Evolutionary conservation across 2,113 vertebrate genomes (phyloP), one percentile per base, ranked within the genome.

Genomic region (Nestor notabilis): DNA sequence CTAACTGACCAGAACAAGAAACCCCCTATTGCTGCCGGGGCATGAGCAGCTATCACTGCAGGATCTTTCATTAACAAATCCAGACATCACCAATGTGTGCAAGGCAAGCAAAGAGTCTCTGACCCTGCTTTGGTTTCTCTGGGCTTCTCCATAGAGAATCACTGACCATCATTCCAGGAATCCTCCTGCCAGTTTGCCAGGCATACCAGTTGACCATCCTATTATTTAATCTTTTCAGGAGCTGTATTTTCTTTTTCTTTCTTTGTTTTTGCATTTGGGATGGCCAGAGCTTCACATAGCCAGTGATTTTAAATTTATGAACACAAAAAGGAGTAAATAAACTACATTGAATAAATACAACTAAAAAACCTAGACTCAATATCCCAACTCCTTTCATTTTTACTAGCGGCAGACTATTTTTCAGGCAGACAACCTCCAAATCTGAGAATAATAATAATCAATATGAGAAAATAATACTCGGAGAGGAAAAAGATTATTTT

Each of bases 371-470:
- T 90, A 53, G 50, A 74, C 20, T 95, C 76, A 83, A 29, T 56
- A 96, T 20, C 56, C 43, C 68, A 96, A 69, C 12, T 79, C 46
- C 37, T 82, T 70, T 81, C 35, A 77, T 87, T 90, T 89, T 44
- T 77, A 87, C 46, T 39, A 93, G 61, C 2, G 5, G 85, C 19
- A 89, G 47, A n/a, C 44, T 86, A 85, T 78, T 90, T 95, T 93
- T 95, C 81, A 88, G 46, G 60, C 43, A 90, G 79, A 68, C 39
- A 92, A 68, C 50, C 18, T 86, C 46, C 23, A 93, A 93, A 92
- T 80, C 63, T 85, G 43, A 90, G 89, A 87, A 90, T 76, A 94
- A 72, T 31, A 91, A 60, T 89, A 83, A 96, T 91, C 44, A 79
- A 53, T 93, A 88, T 47, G 68, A 89, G 55, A 89, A 93, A 93